phyloP scores from a whole-genome alignment of 2,888 invertebrate species.

The Cylindroiulus punctatus region DNA sequence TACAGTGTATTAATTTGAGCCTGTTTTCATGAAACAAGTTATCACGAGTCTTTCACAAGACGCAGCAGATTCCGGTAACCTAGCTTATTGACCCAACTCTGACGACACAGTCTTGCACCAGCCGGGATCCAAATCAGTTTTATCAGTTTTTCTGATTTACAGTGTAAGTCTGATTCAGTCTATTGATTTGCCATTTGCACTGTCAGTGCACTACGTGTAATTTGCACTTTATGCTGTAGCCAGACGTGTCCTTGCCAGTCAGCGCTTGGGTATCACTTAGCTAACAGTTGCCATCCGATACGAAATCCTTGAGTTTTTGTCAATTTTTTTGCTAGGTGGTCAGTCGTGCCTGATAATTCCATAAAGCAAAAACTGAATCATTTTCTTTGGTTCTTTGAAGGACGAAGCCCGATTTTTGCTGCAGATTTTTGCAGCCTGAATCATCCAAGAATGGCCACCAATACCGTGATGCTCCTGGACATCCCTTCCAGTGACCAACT shows the following conservation, averaged over 20 bases:
- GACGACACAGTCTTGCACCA: no score
- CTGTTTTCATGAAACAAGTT: no score
- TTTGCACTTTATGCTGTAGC: conserved; percentile 26
- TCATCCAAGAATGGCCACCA: background rate
- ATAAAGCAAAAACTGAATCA: background rate
- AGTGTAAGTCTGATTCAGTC: no score
- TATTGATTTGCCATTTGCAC: no score
- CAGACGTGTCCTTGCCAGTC: background rate
- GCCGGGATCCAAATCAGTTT: no score
- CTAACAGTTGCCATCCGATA: background rate
- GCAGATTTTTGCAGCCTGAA: background rate
- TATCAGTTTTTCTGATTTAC: no score
- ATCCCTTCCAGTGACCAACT: conserved; percentile 35
- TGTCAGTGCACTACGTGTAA: no score
- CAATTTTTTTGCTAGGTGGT: background rate
- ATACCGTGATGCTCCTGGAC: background rate
- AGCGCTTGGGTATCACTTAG: background rate
- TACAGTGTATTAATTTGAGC: no score
- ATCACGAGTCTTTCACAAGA: no score
- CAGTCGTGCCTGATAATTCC: background rate
- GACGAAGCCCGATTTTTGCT: background rate
- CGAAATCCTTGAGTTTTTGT: conserved; percentile 5
- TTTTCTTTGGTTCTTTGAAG: background rate
- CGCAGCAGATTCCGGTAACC: no score
- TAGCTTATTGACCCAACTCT: no score